Evolutionary conservation across 2,797 vertebrate species (phyloP), one percentile per base, ranked within the genome.

Genomic region (Helostoma temminkii): DNA sequence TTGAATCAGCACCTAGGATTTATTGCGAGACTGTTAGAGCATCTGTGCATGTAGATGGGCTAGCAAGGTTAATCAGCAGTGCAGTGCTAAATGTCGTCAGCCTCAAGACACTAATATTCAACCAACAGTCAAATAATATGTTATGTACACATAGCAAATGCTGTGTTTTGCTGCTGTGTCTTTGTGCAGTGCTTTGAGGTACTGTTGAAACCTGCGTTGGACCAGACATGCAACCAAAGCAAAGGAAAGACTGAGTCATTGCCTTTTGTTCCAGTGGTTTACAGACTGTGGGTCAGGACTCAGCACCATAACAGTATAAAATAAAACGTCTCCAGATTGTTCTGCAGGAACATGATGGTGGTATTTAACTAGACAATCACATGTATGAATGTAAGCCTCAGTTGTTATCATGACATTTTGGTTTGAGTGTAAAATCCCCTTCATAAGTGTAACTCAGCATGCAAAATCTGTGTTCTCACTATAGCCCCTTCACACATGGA

Each of bases 201-300:
- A 9, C 16, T 55, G 45, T 26, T 65, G 28, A 74, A 66, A 57
- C 60, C 49, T 64, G 54, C 61, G 47, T 6, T 37, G 59, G 30
- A 57, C 19, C 58, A 43, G 42, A 61, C 60, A 46, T 48, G 58
- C 36, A 81, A 57, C 54, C 69, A 74, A 63, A 71, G 19, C 53
- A 68, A 73, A 62, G 81, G 77, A 74, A 84, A 75, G 63, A 71
- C 9, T 81, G 80, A 81, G 75, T 81, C 76, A 83, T 58, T 48
- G 50, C 55, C 43, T 77, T 52, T 28, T 71, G 52, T 67, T 76
- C 66, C 53, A 72, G 54, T 66, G 55, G 70, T 81, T 81, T 78
- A 43, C 55, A 78, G 50, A 68, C 57, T 66, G 32, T n/a, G 69
- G 66, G 46, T 71, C 68, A 76, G 54, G 50, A 78, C 68, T 42